These are phyloP conservation scores for Syngnathoides biaculeatus DNA, from an alignment of 2,113 vertebrate species.

Conservation along the genomic window DNA sequence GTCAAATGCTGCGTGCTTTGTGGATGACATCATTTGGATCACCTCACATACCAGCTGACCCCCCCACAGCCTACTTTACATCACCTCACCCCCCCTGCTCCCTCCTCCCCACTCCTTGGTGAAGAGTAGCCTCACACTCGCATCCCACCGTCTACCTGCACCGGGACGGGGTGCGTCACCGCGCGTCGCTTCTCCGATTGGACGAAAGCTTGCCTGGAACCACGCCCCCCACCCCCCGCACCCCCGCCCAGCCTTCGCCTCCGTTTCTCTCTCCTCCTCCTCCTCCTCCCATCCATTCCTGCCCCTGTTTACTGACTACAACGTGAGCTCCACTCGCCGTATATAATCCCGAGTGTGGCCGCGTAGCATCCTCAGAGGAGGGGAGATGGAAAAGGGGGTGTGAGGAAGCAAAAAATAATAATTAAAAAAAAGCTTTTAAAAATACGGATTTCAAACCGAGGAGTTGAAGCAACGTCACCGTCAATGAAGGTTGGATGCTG, in stretches of 20 bases:
- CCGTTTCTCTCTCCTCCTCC: constrained; percentile 7
- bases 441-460: constrained; percentile 1
- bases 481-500: constrained; percentile 26
- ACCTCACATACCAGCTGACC: constrained; percentile 54
- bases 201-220: not conserved
- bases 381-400: constrained; percentile 29
- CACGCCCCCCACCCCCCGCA: too few species aligned
- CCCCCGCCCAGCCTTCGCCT: constrained; percentile 3
- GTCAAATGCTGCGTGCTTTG: constrained; percentile 61
- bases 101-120: not conserved
- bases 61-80: not conserved
- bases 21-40: constrained; percentile 73
- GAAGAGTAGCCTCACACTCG: constrained; percentile 22
- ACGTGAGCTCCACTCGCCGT: constrained; percentile 45
- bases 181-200: constrained; percentile 48
- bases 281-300: constrained; percentile 19
- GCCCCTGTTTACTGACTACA: constrained; percentile 53
- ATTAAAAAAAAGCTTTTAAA: constrained; percentile 14
- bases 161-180: constrained; percentile 27
- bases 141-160: constrained; percentile 49
- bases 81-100: not conserved
- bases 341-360: constrained; percentile 61
- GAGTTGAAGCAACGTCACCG: constrained; percentile 12
- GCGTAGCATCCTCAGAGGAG: constrained; percentile 44
- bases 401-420: constrained; percentile 4